phyloP scores from a whole-genome alignment of 1,140 invertebrate species.

The Saxidomus purpurata region DNA sequence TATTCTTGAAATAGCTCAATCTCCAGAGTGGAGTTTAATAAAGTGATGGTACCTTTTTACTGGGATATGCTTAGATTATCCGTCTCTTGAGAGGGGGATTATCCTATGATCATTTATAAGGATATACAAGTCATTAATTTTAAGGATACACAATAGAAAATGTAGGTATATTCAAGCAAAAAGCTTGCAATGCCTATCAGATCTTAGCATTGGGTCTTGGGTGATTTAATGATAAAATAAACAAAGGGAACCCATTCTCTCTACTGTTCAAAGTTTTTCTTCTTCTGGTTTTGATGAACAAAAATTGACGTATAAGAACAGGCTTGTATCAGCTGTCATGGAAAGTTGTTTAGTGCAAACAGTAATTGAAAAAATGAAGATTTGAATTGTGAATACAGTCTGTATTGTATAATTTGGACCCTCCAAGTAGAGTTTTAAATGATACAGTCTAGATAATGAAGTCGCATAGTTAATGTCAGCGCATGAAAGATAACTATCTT shows the following conservation, averaged over 20 bases:
- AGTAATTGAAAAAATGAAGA: neutral
- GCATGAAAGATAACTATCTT: neutral
- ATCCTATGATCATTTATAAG: slow-evolving; percentile 2
- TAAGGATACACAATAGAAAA: slow-evolving; percentile 7
- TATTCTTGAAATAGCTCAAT: slow-evolving; percentile 7
- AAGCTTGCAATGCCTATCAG: slow-evolving; percentile 3
- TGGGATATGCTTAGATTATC: neutral
- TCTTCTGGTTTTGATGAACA: neutral
- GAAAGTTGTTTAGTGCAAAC: slow-evolving; percentile 22
- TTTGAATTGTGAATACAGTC: neutral
- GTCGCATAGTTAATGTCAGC: neutral
- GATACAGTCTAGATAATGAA: neutral
- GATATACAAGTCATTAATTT: slow-evolving; percentile 13
- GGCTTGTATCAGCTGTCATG: neutral
- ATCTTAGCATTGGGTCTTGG: neutral
- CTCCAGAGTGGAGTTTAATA: slow-evolving; percentile 3
- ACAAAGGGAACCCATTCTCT: neutral
- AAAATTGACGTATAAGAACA: neutral
- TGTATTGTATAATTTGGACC: neutral
- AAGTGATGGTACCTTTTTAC: neutral
- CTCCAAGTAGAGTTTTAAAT: neutral
- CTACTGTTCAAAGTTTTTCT: neutral
- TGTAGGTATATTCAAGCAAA: neutral
- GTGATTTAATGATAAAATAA: slow-evolving; percentile 32
- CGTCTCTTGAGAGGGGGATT: slow-evolving; percentile 5